phyloP scores from a whole-genome alignment of 2,888 invertebrate species.

The Cyclophora punctaria region DNA sequence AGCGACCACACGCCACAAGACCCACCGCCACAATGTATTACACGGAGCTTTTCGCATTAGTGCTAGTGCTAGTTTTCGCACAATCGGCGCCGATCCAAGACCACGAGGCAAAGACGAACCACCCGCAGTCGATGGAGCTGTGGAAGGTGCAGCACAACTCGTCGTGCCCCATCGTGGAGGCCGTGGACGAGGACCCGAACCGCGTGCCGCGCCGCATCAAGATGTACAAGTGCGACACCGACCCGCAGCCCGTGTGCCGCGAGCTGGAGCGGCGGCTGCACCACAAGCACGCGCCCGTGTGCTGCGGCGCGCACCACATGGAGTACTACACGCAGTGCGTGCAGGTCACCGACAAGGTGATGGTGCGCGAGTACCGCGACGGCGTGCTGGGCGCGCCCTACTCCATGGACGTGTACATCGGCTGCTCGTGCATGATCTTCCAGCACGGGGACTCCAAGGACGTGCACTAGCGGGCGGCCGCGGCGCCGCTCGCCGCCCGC shows the following conservation, averaged over 20 bases:
- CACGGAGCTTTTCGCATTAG: not conserved
- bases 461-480: not conserved
- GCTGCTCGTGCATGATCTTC: slow-evolving; percentile 59
- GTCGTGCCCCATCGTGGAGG: slow-evolving; percentile 53
- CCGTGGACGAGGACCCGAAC: slow-evolving; percentile 37
- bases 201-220: slow-evolving; percentile 59
- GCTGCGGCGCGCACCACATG: slow-evolving; percentile 50
- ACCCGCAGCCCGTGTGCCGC: slow-evolving; percentile 46
- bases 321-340: slow-evolving; percentile 50
- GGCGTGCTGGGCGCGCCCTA: slow-evolving; percentile 9
- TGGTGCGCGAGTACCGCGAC: slow-evolving; percentile 27
- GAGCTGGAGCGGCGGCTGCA: slow-evolving; percentile 14
- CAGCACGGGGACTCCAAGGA: slow-evolving; percentile 27
- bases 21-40: not conserved
- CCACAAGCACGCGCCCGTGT: slow-evolving; percentile 39
- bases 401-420: slow-evolving; percentile 46
- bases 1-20: not conserved
- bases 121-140: slow-evolving; percentile 31
- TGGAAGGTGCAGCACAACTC: slow-evolving; percentile 44
- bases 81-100: not conserved
- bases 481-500: not conserved
- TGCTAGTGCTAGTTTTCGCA: not conserved
- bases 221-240: slow-evolving; percentile 46
- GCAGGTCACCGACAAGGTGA: slow-evolving; percentile 56
- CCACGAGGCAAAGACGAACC: not conserved